phyloP scores from a whole-genome alignment of 1,140 invertebrate species.

The Pogonomyrmex californicus region DNA sequence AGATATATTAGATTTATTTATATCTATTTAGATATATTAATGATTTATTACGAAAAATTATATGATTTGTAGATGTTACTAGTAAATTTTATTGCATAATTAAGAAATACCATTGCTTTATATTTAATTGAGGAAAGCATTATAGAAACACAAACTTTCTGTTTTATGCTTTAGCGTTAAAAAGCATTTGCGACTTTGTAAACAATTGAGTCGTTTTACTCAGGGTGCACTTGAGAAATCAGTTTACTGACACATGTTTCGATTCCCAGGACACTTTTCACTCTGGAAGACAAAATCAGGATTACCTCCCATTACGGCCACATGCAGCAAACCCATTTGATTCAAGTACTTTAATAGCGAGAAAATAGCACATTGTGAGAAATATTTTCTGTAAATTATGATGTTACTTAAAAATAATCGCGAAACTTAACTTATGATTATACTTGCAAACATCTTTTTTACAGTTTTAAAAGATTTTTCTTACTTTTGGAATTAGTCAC shows the following conservation, averaged over 20 bases:
- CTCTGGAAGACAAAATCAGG: slow-evolving; percentile 27
- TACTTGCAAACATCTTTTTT: too few relatives aligned
- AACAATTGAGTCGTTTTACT: slow-evolving; percentile 9
- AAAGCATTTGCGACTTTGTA: not conserved
- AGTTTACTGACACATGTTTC: slow-evolving; percentile 34
- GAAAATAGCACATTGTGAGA: slow-evolving; percentile 36
- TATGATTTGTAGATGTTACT: not conserved
- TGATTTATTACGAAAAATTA: not conserved
- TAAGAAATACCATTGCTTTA: not conserved
- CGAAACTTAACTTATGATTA: slow-evolving; percentile 25
- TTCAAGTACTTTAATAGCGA: slow-evolving; percentile 38
- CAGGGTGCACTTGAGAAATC: slow-evolving; percentile 22
- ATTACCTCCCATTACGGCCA: slow-evolving; percentile 42
- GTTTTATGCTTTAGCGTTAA: not conserved
- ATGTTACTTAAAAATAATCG: slow-evolving; percentile 25
- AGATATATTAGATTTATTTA: too few relatives aligned
- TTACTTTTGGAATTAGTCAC: not conserved
- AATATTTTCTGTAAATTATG: not conserved
- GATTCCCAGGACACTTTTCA: slow-evolving; percentile 24
- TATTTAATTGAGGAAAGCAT: not conserved
- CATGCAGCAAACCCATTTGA: slow-evolving; percentile 37
- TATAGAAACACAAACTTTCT: not conserved
- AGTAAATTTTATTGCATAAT: not conserved
- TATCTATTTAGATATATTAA: not conserved
- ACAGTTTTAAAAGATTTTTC: not conserved